A percentile compares a stretch with the other conserved stretches of the same genome.
Evolutionary conservation across 2,797 vertebrate genomes (phyloP).

Genomic region (Eulemur albifrons): DNA sequence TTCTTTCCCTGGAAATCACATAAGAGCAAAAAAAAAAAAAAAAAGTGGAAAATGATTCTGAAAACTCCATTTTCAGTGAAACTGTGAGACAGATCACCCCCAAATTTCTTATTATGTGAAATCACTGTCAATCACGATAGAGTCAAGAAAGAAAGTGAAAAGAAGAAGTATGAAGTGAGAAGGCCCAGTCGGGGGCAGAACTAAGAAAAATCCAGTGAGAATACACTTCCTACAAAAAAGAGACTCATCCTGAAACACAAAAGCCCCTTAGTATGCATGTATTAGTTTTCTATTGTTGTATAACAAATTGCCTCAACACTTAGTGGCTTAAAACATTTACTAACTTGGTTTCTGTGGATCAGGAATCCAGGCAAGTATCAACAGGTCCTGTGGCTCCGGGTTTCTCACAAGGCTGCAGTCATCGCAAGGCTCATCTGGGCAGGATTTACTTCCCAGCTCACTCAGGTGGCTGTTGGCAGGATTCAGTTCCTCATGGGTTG

Average conservation of each 20-base stretch:
- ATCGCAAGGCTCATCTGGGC: neutral
- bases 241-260: neutral
- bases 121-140: neutral
- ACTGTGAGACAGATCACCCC: neutral
- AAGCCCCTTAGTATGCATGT: neutral
- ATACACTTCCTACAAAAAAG: neutral
- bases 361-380: neutral
- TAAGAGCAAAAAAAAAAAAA: neutral
- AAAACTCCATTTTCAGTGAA: neutral
- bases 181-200: fast-evolving
- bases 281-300: neutral
- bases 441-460: neutral
- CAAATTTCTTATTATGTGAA: neutral
- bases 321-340: neutral
- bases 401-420: neutral
- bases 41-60: neutral
- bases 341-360: neutral
- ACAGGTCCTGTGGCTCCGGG: neutral
- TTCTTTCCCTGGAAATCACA: neutral
- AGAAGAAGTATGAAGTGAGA: neutral
- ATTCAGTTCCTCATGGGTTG: neutral
- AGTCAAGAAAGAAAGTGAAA: neutral
- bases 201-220: neutral
- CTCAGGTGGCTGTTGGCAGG: neutral
- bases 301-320: neutral